Evolutionary conservation across 2,113 vertebrate genomes (phyloP), one percentile per base, ranked within the genome.

Genomic region (Ia io): DNA sequence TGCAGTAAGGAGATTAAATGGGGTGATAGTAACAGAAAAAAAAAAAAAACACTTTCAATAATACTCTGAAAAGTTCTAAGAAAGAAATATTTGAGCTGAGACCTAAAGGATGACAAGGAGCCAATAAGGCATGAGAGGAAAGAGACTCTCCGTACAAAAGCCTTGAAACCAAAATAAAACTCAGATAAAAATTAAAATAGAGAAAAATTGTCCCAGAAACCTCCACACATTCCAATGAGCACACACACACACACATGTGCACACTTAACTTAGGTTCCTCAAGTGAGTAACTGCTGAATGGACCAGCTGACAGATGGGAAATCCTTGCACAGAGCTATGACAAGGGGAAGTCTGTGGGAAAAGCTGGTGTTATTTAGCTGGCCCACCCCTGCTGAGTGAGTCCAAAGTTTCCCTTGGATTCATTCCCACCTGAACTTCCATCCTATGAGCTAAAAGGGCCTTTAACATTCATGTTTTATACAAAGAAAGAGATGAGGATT

Each of bases 321-420:
- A 97, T 97, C 97, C 98, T 98, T 97, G 96, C 96, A 92, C 65
- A 84, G 97, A 97, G 92, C 96, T 98, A 89, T 88, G 97, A 98
- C 98, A 98, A 23, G 0, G 96, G 97, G 93, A 98, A 98, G 96
- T 97, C 96, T 98, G 98, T 97, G 97, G 98, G 96, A 61, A 95
- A 98, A 77, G 95, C 92, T 93, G 97, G 96, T 97, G 96, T 97
- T 98, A 92, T 96, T 98, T 88, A 87, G 96, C 96, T 95, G 91
- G 97, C 97, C 98, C 98, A 98, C 98, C 98, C 97, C 96, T 97
- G 94, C 95, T 96, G 97, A 98, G 96, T 65, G 94, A 98, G 97
- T 95, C 96, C 98, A 97, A 98, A 98, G 97, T 98, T 98, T 98
- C 98, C 96, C 83, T 98, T 98, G 98, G 98, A 98, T 96, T 61